Percentiles rank a stretch among this genome's conserved stretches.
These are phyloP conservation scores for Enteromius trimaculatus DNA, from an alignment of 2,797 vertebrate species.

Conservation along the genomic window DNA sequence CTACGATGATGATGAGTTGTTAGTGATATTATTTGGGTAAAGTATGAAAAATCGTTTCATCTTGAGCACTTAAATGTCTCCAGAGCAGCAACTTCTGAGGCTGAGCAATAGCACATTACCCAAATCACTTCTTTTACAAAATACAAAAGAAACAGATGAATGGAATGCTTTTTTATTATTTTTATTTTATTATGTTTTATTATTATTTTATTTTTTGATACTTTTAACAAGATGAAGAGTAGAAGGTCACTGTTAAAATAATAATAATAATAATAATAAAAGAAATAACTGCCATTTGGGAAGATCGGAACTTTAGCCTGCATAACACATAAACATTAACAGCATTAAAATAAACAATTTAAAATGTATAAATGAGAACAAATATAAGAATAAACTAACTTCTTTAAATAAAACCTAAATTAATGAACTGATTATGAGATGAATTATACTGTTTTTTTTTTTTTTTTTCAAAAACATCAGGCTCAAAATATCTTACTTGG, in stretches of 20 bases:
- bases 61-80: not conserved
- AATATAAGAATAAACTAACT: not conserved
- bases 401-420: not conserved
- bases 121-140: not conserved
- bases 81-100: slow-evolving; percentile 3
- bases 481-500: not conserved
- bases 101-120: not conserved
- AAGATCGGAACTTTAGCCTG: too few species aligned
- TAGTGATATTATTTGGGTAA: not conserved
- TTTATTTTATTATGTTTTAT: not conserved
- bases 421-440: not conserved
- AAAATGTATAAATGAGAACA: not conserved
- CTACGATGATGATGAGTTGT: not conserved
- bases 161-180: not conserved
- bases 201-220: not conserved
- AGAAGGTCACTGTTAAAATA: not conserved
- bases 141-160: not conserved
- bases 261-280: too few species aligned
- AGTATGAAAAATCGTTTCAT: slow-evolving; percentile 1
- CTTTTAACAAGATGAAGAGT: not conserved
- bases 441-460: not conserved
- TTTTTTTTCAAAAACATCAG: not conserved
- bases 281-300: not conserved
- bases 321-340: not conserved
- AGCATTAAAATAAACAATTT: not conserved